Evolutionary conservation across 1,140 invertebrate genomes (phyloP).

Genomic region (Galleria mellonella): DNA sequence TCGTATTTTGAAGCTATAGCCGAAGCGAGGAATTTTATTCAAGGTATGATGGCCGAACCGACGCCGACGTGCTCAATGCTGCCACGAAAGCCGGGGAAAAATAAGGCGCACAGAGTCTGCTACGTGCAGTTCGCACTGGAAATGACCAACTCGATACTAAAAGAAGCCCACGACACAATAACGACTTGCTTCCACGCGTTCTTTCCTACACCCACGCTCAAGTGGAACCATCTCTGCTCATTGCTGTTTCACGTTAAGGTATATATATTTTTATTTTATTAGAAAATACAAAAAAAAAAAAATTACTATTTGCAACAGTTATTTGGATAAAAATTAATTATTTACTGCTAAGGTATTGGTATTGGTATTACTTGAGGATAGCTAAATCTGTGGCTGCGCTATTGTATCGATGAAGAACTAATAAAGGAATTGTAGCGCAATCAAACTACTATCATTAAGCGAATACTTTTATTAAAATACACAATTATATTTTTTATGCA

Average conservation of each 20-base stretch:
- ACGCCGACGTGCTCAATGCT: constrained; percentile 72
- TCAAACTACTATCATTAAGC: too few relatives aligned
- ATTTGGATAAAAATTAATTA: too few relatives aligned
- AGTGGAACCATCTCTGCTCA: constrained; percentile 94
- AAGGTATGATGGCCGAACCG: constrained; percentile 88
- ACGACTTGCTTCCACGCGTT: constrained; percentile 96
- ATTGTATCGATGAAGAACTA: too few relatives aligned
- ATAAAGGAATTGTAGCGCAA: too few relatives aligned
- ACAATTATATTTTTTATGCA: too few relatives aligned
- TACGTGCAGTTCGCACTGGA: constrained; percentile 64
- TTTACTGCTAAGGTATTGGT: too few relatives aligned
- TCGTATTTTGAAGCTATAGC: constrained; percentile 89
- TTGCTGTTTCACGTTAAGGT: constrained; percentile 87
- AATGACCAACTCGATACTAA: constrained; percentile 83
- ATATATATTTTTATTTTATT: constrained; percentile 37
- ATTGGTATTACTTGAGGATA: too few relatives aligned
- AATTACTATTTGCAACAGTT: not conserved
- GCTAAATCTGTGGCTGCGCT: too few relatives aligned
- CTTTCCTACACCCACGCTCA: constrained; percentile 93
- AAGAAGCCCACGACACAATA: constrained; percentile 93
- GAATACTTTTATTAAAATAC: too few relatives aligned
- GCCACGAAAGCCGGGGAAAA: constrained; percentile 31
- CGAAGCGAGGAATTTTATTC: constrained; percentile 87
- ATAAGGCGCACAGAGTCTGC: constrained; percentile 39
- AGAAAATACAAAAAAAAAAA: not conserved